Base-by-base conservation (phyloP, 2,113 vertebrate genomes). In the Eublepharis macularius region DNA sequence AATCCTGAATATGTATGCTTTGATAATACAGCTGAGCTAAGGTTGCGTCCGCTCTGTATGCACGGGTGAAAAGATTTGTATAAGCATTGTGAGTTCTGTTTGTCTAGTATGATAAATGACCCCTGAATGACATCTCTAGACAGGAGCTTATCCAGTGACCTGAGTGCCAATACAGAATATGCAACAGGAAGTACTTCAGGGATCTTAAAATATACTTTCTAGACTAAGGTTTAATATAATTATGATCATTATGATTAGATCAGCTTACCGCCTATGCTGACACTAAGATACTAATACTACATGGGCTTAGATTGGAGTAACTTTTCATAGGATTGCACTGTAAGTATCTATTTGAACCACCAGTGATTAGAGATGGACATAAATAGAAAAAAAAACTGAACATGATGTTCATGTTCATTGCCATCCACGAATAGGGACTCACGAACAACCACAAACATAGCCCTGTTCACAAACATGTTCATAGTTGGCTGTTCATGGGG, bases 11-110 rank as follows among this genome's bases (percentile, higher is more conserved):
- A 29, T 76, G 10, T 89, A 65, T 90, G 24, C 85, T 54, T 81
- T 80, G 80, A 75, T 76, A 79, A 2, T 84, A 65, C 43, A 5
- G 45, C 76, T 90, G 80, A 91, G 70, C 88, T 91, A 89, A 51
- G n/a, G 83, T 74, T 14, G n/a, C 41, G 88, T 70, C 66, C 76
- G 81, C 24, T 82, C 81, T 87, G 87, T 86, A 90, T 76, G 32
- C 68, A 74, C 36, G 57, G 72, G 60, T 79, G 76, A 87, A 92
- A 84, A 47, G 86, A 81, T 92, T 93, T 94, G 83, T 92, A 63
- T 49, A 74, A 39, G 34, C 85, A 39, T 51, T 80, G 29, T 13
- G 43, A 74, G 41, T 51, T 80, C 14, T 92, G 88, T 73, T 82
- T 88, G 88, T 85, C 80, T 68, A 78, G 24, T 54, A 4, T 24